Base-by-base conservation (phyloP, 2,113 vertebrate genomes). In the Salvator merianae region DNA sequence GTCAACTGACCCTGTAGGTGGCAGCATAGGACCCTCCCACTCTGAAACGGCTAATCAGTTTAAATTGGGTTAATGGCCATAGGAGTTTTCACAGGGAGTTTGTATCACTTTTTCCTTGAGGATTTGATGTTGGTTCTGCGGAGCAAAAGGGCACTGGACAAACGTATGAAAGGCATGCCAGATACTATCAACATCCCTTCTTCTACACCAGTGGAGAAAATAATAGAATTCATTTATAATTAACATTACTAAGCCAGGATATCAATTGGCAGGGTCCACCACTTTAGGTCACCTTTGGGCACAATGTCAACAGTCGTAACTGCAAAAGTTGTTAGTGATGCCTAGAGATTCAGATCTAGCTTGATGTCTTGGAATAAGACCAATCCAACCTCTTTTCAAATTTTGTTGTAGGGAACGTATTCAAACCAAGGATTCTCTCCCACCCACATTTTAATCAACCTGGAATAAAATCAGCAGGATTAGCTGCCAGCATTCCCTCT, bases 231-330 rank as follows among this genome's bases (percentile, higher is more conserved):
- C 69, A 36, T 50, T 32, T 79, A 24, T 26, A 40, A 79, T 79
- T 65, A 79, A 53, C 40, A 50, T 72, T 72, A 74, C 34, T 36
- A 32, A 65, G 38, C 30, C 20, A 47, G n/a, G 36, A 71, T 63
- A 47, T 16, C 30, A 26, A 62, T 16, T 84, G 75, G 83, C 83
- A 79, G 30, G 18, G 59, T 9, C 24, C 32, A 74, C 32, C 69
- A 85, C 9, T 47, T 40, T 32, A 69, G 55, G 77, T 40, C 81
- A 43, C 55, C 68, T 30, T 59, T 85, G 55, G 83, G 70, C 30
- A 73, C 14, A 36, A 65, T 50, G 40, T 79, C 69, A 79, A 74
- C 18, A 74, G 32, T 38, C 55, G 73, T 53, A 50, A 47, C 24
- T 47, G 59, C 32, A 6, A 77, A 73, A 20, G 55, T 12, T 72